Percentiles rank a stretch among this genome's conserved stretches.
phyloP scores from a whole-genome alignment of 92 coral and sea anemone genomes.

The Porites evermanni region DNA sequence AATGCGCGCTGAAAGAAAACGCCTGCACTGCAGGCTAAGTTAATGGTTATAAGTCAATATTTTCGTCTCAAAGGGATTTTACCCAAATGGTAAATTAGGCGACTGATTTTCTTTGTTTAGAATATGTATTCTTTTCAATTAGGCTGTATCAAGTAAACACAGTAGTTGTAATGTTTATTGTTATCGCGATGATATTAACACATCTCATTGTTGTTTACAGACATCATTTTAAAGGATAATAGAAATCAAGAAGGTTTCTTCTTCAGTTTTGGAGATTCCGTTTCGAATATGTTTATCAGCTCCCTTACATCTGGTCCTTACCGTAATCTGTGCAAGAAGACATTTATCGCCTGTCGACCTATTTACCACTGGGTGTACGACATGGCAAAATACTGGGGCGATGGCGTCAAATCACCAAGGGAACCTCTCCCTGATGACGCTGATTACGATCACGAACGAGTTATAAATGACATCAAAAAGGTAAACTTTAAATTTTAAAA shows the following conservation, averaged over 20 bases:
- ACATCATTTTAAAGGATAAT: constrained; percentile 11
- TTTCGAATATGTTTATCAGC: constrained; percentile 67
- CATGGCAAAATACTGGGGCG: constrained; percentile 87
- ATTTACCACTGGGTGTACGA: constrained; percentile 90
- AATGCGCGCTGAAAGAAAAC: no score
- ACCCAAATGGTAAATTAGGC: no score
- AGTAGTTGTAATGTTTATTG: no score
- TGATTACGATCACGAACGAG: constrained; percentile 89
- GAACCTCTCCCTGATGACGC: constrained; percentile 83
- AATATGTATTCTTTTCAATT: no score
- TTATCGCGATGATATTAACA: no score
- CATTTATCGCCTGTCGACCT: constrained; percentile 65
- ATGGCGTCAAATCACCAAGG: constrained; percentile 67
- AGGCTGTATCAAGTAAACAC: no score
- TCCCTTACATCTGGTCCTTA: constrained; percentile 74
- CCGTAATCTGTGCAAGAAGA: constrained; percentile 59
- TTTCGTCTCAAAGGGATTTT: no score
- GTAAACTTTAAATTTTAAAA: constrained; percentile 25
- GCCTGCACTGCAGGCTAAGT: no score
- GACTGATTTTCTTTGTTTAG: no score
- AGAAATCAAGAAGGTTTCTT: constrained; percentile 62
- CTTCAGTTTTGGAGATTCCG: constrained; percentile 88
- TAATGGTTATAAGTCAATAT: no score
- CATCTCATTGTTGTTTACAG: not conserved
- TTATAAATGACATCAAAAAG: constrained; percentile 81